A percentile compares a stretch with the other conserved stretches of the same genome.
Conservation (phyloP, 2,797 vertebrate species). For the Melanotaenia boesemani region DNA sequence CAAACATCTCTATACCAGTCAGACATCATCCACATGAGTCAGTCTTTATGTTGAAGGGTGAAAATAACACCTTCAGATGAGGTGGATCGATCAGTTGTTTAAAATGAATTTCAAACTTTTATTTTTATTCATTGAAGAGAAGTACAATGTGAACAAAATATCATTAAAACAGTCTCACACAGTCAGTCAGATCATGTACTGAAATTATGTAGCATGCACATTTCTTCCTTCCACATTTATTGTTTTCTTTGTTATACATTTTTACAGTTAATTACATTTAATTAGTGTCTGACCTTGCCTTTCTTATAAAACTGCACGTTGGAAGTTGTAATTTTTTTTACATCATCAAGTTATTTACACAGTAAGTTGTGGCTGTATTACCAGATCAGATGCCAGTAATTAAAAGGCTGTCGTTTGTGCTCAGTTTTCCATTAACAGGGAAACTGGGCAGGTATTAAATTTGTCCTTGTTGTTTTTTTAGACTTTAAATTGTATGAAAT, state of each 20-base stretch:
- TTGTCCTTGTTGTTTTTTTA: conserved; percentile 22
- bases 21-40: not conserved
- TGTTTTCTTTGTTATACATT: not conserved
- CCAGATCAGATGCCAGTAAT: not conserved
- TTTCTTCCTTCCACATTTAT: not conserved
- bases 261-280: not conserved
- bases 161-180: not conserved
- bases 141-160: not conserved
- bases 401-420: not conserved
- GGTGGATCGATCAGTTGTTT: not conserved
- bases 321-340: not conserved
- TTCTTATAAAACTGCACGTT: not conserved
- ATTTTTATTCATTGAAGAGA: not conserved
- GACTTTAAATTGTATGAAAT: conserved; percentile 12
- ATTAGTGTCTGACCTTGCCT: not conserved
- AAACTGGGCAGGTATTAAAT: conserved; percentile 1
- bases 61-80: not conserved
- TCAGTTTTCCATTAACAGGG: not conserved
- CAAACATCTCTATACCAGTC: not conserved
- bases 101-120: not conserved
- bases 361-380: not conserved
- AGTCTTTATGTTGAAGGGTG: not conserved
- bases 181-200: not conserved
- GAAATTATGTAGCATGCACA: not conserved
- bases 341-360: not conserved